Percentiles rank a stretch among this genome's conserved stretches.
These are phyloP conservation scores for Drosophila eohydei DNA, from an alignment of 2,888 invertebrate species.

Conservation along the genomic window DNA sequence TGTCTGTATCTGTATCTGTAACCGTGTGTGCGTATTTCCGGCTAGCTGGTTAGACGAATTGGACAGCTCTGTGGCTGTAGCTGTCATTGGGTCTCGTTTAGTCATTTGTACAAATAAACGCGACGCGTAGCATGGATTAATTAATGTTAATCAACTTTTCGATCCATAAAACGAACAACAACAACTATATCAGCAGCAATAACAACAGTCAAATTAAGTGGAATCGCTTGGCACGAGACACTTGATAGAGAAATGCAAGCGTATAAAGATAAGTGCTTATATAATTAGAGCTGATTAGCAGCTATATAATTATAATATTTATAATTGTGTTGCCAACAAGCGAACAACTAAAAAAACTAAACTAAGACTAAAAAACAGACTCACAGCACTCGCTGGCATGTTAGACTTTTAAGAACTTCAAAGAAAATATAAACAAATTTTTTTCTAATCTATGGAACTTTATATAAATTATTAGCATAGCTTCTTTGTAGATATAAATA, in stretches of 20 bases:
- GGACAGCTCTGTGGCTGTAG: conserved; percentile 8
- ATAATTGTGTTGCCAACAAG: conserved; percentile 35
- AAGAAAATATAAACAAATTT: conserved; percentile 3
- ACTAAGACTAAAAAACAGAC: conserved; percentile 3
- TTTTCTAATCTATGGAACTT: neutral
- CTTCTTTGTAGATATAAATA: neutral
- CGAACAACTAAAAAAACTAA: neutral
- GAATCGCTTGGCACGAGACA: conserved; percentile 53
- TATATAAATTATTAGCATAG: neutral
- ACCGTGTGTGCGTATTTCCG: conserved; percentile 56
- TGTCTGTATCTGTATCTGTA: conserved; percentile 20
- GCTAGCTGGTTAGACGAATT: conserved; percentile 33
- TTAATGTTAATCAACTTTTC: conserved; percentile 79
- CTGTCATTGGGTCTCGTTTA: conserved; percentile 69
- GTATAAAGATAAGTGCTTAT: conserved; percentile 49
- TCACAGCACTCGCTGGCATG: neutral
- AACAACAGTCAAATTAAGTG: conserved; percentile 43
- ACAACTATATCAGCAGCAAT: conserved; percentile 26
- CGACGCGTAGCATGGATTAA: conserved; percentile 71
- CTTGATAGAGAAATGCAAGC: conserved; percentile 43
- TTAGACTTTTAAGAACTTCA: neutral
- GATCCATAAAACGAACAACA: conserved; percentile 59
- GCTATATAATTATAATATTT: conserved; percentile 43
- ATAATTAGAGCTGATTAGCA: conserved; percentile 62
- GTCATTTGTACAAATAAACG: conserved; percentile 76